Base-by-base conservation (phyloP, 2,113 vertebrate species). In the Podiceps cristatus region DNA sequence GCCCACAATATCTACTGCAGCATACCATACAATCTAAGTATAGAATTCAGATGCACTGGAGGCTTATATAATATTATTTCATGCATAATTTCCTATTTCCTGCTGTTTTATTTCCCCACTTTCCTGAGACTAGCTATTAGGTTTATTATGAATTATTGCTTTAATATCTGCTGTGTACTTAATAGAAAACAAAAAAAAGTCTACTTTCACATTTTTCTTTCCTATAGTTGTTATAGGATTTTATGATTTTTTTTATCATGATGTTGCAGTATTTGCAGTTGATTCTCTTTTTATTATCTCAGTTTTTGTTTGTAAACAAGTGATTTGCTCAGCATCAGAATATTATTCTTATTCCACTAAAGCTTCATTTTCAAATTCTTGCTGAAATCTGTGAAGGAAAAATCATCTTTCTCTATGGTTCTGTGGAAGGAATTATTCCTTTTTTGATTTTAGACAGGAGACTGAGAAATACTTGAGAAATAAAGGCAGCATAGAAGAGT, bases 81-180 rank as follows among this genome's bases (percentile, higher is more conserved):
- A 91, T 93, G 83, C 80, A 94, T 94, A 96, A 97, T 96, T 94
- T 96, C 60, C 76, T 73, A 40, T 91, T 90, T 94, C 93, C 94
- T 93, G 73, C 92, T 96, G 97, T 13, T 97, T 97, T 90, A 91
- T 93, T 96, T 93, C 86, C 53, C 52, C 19, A n/a, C 56, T 96
- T 96, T 94, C 64, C 63, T 93, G 37, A 94, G 79, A 95, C 19
- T 59, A 86, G 58, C 95, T 95, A 81, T 96, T 90, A 96, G 44
- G 80, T 92, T 97, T 97, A 94, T 97, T 96, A 94, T 94, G 88
- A 97, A 60, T 81, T 96, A 97, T 90, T 25, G 5, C 56, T 95
- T 97, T 96, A 97, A 97, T 97, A 96, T 96, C 59, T 84, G 45
- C 56, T 66, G 42, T 88, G 64, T 91, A 78, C 63, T 95, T 97